phyloP scores from a whole-genome alignment of 1,140 invertebrate species.

The Alviniconcha marisindica region DNA sequence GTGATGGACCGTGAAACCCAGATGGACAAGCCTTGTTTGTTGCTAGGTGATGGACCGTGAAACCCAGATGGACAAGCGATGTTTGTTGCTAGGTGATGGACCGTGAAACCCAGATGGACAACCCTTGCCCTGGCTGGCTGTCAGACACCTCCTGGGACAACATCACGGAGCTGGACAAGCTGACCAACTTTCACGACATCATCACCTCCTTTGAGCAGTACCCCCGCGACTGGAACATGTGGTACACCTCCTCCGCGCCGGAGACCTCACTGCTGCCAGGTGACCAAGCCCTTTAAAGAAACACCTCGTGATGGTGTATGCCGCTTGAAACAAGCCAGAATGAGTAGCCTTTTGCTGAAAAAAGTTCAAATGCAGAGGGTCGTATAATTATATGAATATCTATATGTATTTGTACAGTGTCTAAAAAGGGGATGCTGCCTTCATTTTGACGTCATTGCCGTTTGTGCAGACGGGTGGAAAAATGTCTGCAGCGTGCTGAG shows the following conservation, averaged over 20 bases:
- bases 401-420: no score
- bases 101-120: conserved; percentile 87
- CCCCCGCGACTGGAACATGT: conserved; percentile 85
- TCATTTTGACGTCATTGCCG: no score
- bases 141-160: conserved; percentile 89
- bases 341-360: no score
- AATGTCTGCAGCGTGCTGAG: conserved; percentile 83
- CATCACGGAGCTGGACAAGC: conserved; percentile 89
- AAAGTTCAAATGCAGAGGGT: no score
- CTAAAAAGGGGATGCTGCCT: no score
- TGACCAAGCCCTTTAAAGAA: no score
- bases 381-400: no score
- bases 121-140: conserved; percentile 87
- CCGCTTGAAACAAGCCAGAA: conserved; percentile 29
- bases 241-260: conserved; percentile 86
- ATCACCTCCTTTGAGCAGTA: conserved; percentile 86
- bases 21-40: background rate
- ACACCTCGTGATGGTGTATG: no score
- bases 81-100: conserved; percentile 81
- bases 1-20: no score
- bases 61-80: background rate
- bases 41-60: background rate
- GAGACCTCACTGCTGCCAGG: conserved; percentile 83
- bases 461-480: conserved; percentile 85
- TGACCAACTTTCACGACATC: conserved; percentile 88